Conservation (phyloP, 2,797 vertebrate genomes). For the Fringilla coelebs region DNA sequence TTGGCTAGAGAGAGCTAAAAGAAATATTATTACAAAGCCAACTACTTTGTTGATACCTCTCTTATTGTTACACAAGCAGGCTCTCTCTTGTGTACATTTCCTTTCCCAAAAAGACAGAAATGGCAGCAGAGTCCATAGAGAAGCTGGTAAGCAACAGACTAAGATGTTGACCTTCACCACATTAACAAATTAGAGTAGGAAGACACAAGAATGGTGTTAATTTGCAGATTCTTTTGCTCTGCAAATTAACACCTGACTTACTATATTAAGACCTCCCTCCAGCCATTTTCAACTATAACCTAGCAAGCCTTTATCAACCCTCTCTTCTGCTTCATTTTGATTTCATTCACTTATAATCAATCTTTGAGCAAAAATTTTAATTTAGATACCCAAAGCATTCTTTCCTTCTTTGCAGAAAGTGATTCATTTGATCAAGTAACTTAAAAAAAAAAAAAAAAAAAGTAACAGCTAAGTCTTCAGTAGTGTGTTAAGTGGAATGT, state of each 20-base stretch:
- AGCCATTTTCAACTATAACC: background rate
- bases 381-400: background rate
- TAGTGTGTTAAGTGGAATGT: background rate
- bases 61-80: background rate
- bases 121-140: background rate
- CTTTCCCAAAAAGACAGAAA: background rate
- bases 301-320: background rate
- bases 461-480: background rate
- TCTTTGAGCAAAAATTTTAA: background rate
- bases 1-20: background rate
- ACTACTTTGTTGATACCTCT: background rate
- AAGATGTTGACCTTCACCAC: background rate
- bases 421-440: background rate
- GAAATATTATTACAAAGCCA: background rate
- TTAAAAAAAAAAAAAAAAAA: background rate
- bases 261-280: accelerated
- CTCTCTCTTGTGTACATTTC: background rate
- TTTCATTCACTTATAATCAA: background rate
- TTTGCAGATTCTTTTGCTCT: background rate
- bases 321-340: background rate
- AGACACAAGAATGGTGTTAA: too few species aligned
- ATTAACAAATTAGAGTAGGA: background rate
- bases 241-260: background rate
- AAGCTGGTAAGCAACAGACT: background rate
- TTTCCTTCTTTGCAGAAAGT: background rate